Base-by-base conservation (phyloP, 2,888 invertebrate species). In the Colostygia pectinataria region DNA sequence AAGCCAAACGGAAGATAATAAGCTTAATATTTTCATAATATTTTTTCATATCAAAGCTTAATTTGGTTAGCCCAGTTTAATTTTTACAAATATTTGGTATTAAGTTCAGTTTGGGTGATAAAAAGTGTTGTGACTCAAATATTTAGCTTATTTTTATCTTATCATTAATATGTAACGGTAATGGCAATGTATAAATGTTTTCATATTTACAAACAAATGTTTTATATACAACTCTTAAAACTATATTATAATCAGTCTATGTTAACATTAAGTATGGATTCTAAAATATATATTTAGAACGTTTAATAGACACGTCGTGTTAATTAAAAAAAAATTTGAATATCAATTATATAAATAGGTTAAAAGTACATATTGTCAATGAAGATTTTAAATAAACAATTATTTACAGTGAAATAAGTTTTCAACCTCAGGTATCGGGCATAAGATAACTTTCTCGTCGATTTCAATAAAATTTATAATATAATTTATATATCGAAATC, bases 171-270 rank as follows among this genome's bases (percentile, higher is more conserved):
- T 15, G 15, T 43, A 52, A 45, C 15, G 36, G 44, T 46, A 45
- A 46, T 55, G 55, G 46, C 54, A 48, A 51, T 45, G 51, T 68
- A 59, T 66, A 65, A 61, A 61, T 59, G 56, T 59, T 61, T 64
- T 59, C 46, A 58, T 67, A 65, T 67, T 64, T 72, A 75, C 73
- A 74, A 68, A 70, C 67, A 58, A 56, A 65, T 62, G 54, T 61
- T 60, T 61, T 74, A 74, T 77, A 43, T 78, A 80, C 76, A 79
- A 60, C 64, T 62, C 66, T 72, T 71, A 76, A 74, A 66, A 69
- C 72, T 80, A 78, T 70, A 65, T n/a, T n/a, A 31, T 75, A 83
- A 80, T 86, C 85, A 86, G 85, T 86, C 85, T 84, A 85, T 84
- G 61, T 75, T 80, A 83, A 80, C 69, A 74, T 55, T 74, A 74